Percentiles rank a stretch among this genome's conserved stretches.
Evolutionary conservation across 2,797 vertebrate genomes (phyloP).

Genomic region (Crenichthys baileyi): DNA sequence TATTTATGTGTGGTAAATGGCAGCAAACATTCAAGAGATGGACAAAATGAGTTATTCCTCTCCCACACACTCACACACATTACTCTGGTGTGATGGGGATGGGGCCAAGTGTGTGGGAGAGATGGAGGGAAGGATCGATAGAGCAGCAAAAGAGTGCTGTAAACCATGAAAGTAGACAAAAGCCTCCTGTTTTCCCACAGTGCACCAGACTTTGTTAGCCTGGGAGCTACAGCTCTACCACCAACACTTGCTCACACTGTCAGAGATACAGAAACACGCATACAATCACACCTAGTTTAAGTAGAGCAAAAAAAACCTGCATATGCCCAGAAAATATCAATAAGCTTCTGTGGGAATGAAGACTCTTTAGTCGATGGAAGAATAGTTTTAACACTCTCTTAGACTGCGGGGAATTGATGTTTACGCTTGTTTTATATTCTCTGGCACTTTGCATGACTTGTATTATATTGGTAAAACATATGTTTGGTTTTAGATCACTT

Average conservation of each 20-base stretch:
- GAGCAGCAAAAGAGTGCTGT: conserved; percentile 77
- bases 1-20: conserved; percentile 54
- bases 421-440: conserved; percentile 27
- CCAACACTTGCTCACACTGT: conserved; percentile 49
- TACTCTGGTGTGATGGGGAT: conserved; percentile 43
- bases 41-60: conserved; percentile 56
- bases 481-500: conserved; percentile 17
- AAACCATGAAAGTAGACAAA: conserved; percentile 82
- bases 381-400: conserved; percentile 34
- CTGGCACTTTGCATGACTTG: conserved; percentile 15
- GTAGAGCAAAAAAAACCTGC: conserved; percentile 40
- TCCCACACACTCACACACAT: conserved; percentile 68
- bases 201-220: conserved; percentile 71
- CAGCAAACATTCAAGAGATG: conserved; percentile 55
- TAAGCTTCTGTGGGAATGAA: conserved; percentile 56
- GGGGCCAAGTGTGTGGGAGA: conserved; percentile 76
- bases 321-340: conserved; percentile 66
- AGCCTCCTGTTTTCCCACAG: conserved; percentile 79
- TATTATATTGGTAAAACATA: conserved; percentile 21
- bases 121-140: conserved; percentile 78
- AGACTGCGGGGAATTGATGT: conserved; percentile 39
- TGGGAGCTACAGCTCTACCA: conserved; percentile 66
- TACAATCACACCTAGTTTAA: conserved; percentile 47
- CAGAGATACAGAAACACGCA: conserved; percentile 46
- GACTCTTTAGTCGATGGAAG: conserved; percentile 40